These are phyloP conservation scores for Drosophila ficusphila DNA, from an alignment of 1,140 invertebrate species.

Conservation along the genomic window DNA sequence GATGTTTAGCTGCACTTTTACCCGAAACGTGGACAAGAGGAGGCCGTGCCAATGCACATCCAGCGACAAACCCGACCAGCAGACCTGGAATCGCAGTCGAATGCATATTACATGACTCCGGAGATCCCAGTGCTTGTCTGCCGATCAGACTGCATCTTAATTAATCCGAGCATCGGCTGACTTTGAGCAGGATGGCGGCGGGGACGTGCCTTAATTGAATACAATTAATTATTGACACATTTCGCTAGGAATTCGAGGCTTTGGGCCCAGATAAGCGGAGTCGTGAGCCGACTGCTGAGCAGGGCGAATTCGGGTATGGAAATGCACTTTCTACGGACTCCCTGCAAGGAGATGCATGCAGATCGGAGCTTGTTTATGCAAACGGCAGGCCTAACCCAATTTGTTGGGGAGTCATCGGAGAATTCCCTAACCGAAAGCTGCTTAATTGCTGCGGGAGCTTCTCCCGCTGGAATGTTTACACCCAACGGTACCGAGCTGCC, in stretches of 20 bases:
- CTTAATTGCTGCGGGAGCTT: constrained; percentile 45
- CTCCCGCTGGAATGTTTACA: constrained; percentile 10
- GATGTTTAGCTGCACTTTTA: constrained; percentile 83
- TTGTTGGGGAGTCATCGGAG: constrained; percentile 31
- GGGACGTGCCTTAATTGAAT: constrained; percentile 75
- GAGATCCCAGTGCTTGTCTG: constrained; percentile 33
- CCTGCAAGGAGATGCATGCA: constrained; percentile 19
- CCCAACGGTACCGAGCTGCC: constrained; percentile 52
- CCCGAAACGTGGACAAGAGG: constrained; percentile 65
- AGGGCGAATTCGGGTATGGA: constrained; percentile 48
- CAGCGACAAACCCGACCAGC: constrained; percentile 5
- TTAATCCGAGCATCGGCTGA: constrained; percentile 33
- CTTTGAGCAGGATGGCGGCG: constrained; percentile 2
- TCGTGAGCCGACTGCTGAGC: constrained; percentile 45
- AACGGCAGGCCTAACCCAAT: constrained; percentile 62
- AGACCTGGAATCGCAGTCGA: constrained; percentile 1
- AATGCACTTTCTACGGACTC: constrained; percentile 64
- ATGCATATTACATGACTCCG: constrained; percentile 59
- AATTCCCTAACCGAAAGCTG: constrained; percentile 23
- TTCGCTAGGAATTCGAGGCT: constrained; percentile 47
- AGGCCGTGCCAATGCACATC: constrained; percentile 50
- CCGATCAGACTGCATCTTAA: constrained; percentile 67
- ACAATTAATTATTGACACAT: constrained; percentile 83
- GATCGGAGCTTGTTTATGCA: constrained; percentile 39
- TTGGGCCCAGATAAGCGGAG: constrained; percentile 41